Evolutionary conservation across 2,797 vertebrate genomes (phyloP).

Genomic region (Sciurus carolinensis): DNA sequence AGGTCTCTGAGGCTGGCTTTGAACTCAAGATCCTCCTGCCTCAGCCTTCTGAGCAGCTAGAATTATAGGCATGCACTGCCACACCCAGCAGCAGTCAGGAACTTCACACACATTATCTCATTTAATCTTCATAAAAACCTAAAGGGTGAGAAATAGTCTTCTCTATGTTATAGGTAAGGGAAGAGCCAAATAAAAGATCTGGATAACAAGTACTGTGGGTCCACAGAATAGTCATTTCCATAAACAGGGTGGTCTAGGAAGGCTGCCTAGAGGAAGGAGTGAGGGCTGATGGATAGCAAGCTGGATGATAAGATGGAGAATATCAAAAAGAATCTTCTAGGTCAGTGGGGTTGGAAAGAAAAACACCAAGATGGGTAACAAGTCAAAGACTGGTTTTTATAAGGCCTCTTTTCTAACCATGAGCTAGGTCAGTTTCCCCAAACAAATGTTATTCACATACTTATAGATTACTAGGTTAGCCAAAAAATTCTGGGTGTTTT

Average conservation of each 20-base stretch:
- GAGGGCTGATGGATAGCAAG: neutral
- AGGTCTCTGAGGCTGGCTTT: neutral
- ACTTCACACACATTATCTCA: neutral
- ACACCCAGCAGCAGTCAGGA: neutral
- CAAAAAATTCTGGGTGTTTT: conserved; percentile 35
- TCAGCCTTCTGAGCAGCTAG: neutral
- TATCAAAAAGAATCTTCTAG: neutral
- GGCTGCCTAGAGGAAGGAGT: neutral
- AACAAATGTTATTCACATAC: neutral
- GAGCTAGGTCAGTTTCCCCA: neutral
- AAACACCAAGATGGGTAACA: neutral
- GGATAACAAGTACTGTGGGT: neutral
- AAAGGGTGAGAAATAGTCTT: neutral
- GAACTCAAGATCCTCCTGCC: too few relatives aligned
- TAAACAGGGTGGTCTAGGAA: neutral
- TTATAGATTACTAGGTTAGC: conserved; percentile 46
- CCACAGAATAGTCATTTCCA: neutral
- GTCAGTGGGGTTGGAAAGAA: neutral
- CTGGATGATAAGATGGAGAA: neutral
- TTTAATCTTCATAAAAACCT: conserved; percentile 10
- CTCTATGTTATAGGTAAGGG: neutral
- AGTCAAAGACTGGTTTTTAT: neutral
- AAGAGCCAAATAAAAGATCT: neutral
- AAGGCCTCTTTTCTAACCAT: conserved; percentile 23
- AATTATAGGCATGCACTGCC: too few relatives aligned